These are phyloP conservation scores for Lepilemur ruficaudatus DNA, from an alignment of 2,797 vertebrate genomes.

Conservation along the genomic window DNA sequence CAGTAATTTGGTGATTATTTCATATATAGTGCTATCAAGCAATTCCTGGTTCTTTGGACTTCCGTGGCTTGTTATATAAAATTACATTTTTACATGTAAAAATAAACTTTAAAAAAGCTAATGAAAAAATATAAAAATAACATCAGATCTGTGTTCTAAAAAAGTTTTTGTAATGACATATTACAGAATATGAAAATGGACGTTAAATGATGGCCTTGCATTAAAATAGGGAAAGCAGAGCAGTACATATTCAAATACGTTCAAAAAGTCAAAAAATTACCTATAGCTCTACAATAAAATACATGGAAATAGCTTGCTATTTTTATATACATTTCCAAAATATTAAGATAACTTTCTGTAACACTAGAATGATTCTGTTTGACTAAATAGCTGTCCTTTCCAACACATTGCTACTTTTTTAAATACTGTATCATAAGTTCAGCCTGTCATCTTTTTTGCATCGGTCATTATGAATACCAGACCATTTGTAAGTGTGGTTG, in stretches of 20 bases:
- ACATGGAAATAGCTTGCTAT: constrained; percentile 78
- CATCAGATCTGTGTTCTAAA: constrained; percentile 69
- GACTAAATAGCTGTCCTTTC: constrained; percentile 82
- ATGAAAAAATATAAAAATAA: constrained; percentile 76
- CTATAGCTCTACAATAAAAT: constrained; percentile 75
- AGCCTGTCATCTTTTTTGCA: constrained; percentile 86
- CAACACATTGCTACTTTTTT: constrained; percentile 81
- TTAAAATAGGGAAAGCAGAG: constrained; percentile 69
- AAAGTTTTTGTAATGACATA: constrained; percentile 69
- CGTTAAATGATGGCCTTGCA: constrained; percentile 77
- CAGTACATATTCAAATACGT: constrained; percentile 52
- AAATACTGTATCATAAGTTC: constrained; percentile 84
- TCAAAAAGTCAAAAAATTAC: constrained; percentile 64
- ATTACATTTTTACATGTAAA: constrained; percentile 83
- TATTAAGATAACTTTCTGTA: constrained; percentile 81
- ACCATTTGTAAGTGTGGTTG: constrained; percentile 85
- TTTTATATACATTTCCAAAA: constrained; percentile 83
- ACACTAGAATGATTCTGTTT: constrained; percentile 80
- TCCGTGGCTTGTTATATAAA: constrained; percentile 80
- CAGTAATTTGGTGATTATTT: constrained; percentile 80
- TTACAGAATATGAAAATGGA: constrained; percentile 77
- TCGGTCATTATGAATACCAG: constrained; percentile 82
- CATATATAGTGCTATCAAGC: constrained; percentile 77
- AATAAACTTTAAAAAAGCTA: constrained; percentile 78
- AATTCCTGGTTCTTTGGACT: constrained; percentile 80